phyloP scores from a whole-genome alignment of 2,113 vertebrate species.

The Manacus vitellinus region DNA sequence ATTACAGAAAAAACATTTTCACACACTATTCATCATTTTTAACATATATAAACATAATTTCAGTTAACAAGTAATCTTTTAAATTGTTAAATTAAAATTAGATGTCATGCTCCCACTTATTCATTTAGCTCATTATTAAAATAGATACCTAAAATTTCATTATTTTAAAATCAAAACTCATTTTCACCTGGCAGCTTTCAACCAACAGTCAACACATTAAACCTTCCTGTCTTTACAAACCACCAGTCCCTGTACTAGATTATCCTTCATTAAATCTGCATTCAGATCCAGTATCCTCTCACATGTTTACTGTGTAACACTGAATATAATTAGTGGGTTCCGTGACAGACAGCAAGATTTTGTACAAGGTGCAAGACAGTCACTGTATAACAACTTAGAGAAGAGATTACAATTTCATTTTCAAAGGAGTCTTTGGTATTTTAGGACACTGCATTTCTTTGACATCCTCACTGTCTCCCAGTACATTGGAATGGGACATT shows the following conservation, averaged over 20 bases:
- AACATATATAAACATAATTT: not conserved
- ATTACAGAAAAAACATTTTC: not conserved
- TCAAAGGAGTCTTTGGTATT: not conserved
- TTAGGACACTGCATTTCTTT: not conserved
- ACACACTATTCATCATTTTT: not conserved
- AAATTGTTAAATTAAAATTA: not conserved
- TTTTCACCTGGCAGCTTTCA: not conserved
- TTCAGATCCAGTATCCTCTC: not conserved
- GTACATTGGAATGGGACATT: not conserved
- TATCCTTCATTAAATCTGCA: not conserved
- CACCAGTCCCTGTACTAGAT: not conserved
- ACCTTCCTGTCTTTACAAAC: not conserved
- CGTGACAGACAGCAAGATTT: not conserved
- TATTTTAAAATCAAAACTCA: not conserved
- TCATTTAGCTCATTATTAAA: not conserved
- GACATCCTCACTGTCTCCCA: not conserved
- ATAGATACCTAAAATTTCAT: not conserved
- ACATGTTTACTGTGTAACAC: not conserved
- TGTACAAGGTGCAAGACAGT: not conserved
- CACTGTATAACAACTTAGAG: not conserved
- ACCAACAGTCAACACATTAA: not conserved
- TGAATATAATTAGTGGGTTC: not conserved
- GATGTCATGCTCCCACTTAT: not conserved
- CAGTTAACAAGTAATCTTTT: not conserved
- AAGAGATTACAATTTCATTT: not conserved